Base-by-base conservation (phyloP, 2,113 vertebrate genomes). In the Lagenorhynchus albirostris region DNA sequence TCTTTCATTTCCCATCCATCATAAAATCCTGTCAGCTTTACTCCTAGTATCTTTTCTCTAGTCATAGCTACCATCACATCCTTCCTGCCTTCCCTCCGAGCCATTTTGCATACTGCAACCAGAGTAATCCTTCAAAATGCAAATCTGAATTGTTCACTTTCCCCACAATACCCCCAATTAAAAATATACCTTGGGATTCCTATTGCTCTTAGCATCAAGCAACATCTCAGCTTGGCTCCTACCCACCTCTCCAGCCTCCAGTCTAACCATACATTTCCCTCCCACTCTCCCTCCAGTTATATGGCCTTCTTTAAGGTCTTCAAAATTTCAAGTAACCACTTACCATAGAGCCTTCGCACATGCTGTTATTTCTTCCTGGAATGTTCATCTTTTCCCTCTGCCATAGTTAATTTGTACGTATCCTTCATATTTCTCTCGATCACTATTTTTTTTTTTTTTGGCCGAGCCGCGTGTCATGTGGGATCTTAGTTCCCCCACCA, bases 81-180 rank as follows among this genome's bases (percentile, higher is more conserved):
- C 36, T 91, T 97, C 77, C 68, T 95, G 67, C 92, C 80, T 82
- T 68, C 67, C 62, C 47, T 87, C 41, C 10, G 31, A 96, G 84
- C 26, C 31, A 50, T 63, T 94, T 55, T 93, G 31, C 47, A 79
- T 74, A 62, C 29, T 87, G n/a, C 17, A 84, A 60, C 71, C 55
- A 91, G 71, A 96, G 47, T 65, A 93, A 63, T 84, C 77, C 50
- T 93, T 98, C 58, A 55, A 93, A 94, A 79, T 63, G 18, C 36
- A 91, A 93, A 95, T 89, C 41, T 97, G 60, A 58, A 31, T 25
- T 89, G 21, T 92, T 79, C 44, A 95, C 68, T 60, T n/a, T 68
- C 6, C 47, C 63, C 8, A 82, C 2, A 20, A 10, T 17, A 65
- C 4, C 60, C 12, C 33, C 25, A 77, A n/a, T 79, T 94, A 77